A percentile compares a stretch with the other conserved stretches of the same genome.
These are phyloP conservation scores for Aldabrachelys gigantea DNA, from an alignment of 2,113 vertebrate species.

Conservation along the genomic window DNA sequence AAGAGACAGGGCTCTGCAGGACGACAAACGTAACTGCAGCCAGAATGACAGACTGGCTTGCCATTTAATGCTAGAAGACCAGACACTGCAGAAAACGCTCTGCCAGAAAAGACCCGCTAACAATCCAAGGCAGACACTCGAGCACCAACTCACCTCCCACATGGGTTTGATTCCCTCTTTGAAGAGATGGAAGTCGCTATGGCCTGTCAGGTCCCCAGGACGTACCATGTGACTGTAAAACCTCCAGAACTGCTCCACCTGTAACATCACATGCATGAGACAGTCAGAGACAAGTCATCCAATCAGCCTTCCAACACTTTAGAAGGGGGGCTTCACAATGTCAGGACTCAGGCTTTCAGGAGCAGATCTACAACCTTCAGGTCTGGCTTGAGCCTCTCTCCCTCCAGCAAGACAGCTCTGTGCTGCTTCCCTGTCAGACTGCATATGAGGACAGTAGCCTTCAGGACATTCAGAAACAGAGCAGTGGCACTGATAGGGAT, in stretches of 20 bases:
- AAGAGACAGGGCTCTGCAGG: not conserved
- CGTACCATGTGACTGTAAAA: slow-evolving; percentile 90
- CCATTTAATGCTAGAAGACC: not conserved
- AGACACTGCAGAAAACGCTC: not conserved
- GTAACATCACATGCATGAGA: not conserved
- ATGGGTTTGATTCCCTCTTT: slow-evolving; percentile 90
- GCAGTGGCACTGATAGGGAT: not conserved
- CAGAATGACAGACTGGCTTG: not conserved
- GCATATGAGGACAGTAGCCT: not conserved
- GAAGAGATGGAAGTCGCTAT: slow-evolving; percentile 89
- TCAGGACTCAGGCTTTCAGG: not conserved
- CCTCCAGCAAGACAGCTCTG: not conserved
- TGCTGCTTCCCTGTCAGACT: not conserved
- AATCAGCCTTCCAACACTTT: not conserved
- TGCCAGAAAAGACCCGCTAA: not conserved
- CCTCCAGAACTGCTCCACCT: slow-evolving; percentile 89
- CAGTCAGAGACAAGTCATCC: not conserved
- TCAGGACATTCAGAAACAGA: not conserved
- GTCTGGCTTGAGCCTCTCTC: not conserved
- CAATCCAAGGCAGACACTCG: not conserved
- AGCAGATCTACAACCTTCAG: not conserved
- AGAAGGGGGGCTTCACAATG: not conserved
- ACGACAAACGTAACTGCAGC: not conserved
- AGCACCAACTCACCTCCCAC: slow-evolving; percentile 84
- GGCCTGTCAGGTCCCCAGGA: slow-evolving; percentile 87